These are phyloP conservation scores for Linurgus olivaceus DNA, from an alignment of 2,797 vertebrate species.

Conservation along the genomic window DNA sequence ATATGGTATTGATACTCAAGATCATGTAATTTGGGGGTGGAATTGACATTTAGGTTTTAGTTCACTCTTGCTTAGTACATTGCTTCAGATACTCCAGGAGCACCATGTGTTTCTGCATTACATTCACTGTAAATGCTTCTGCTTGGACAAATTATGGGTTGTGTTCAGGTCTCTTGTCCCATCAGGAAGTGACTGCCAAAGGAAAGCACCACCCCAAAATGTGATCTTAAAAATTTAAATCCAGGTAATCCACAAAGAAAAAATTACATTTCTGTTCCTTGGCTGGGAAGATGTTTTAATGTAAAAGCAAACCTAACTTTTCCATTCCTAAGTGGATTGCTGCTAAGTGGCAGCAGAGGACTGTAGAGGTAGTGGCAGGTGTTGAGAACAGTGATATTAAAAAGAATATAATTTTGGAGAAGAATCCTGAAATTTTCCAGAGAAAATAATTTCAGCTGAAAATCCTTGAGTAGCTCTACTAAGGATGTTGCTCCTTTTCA, in stretches of 20 bases:
- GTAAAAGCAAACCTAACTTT: neutral
- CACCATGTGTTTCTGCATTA: neutral
- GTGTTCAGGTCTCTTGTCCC: neutral
- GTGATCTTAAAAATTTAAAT: neutral
- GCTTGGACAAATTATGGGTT: neutral
- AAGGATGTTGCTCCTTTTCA: neutral
- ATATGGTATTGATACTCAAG: neutral
- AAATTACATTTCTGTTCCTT: neutral
- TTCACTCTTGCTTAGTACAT: neutral
- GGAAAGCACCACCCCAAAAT: neutral
- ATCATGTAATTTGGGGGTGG: neutral
- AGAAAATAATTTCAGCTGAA: neutral
- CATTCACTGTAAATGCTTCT: neutral
- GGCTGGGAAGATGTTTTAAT: neutral
- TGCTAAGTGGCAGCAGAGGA: neutral
- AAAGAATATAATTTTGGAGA: neutral
- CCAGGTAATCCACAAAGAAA: neutral
- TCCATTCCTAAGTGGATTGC: neutral
- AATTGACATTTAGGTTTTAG: neutral
- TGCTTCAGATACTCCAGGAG: neutral
- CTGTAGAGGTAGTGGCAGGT: neutral
- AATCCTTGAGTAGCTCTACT: neutral
- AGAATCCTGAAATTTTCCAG: neutral
- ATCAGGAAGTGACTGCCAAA: neutral
- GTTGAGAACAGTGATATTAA: neutral